Conservation (phyloP, 2,797 vertebrate species). For the Lindbergichthys nudifrons region DNA sequence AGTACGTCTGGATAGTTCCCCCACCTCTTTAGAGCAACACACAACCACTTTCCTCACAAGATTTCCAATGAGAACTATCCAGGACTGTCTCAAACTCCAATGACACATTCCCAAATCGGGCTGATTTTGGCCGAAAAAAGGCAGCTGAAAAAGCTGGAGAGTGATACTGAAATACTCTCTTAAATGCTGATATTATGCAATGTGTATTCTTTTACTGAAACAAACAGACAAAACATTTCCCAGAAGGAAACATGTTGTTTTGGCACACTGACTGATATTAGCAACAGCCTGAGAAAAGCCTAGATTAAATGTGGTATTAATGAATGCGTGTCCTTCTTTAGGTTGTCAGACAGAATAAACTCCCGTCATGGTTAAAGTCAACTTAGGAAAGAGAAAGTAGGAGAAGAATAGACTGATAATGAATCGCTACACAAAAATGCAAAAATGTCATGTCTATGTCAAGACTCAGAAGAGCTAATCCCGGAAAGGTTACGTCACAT, state of each 20-base stretch:
- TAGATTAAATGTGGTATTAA: background rate
- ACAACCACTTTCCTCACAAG: background rate
- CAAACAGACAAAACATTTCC: background rate
- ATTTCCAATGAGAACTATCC: background rate
- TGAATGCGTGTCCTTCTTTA: background rate
- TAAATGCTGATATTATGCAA: background rate
- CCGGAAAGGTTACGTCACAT: slow-evolving; percentile 5
- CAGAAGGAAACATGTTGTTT: background rate
- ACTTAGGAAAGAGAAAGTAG: background rate
- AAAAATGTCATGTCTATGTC: slow-evolving; percentile 29
- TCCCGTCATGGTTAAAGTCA: slow-evolving; percentile 3
- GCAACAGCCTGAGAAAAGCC: background rate
- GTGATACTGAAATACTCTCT: background rate
- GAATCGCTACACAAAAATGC: background rate
- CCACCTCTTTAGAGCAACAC: background rate
- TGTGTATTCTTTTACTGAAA: background rate
- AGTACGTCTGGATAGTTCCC: background rate
- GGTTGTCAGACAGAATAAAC: background rate
- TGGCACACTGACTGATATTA: background rate
- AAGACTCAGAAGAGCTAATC: background rate
- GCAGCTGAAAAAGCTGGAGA: background rate
- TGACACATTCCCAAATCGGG: background rate
- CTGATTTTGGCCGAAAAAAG: background rate
- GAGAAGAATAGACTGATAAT: slow-evolving; percentile 12
- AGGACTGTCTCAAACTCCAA: background rate